Conservation (phyloP, 1,140 invertebrate genomes). For the Belonocnema kinseyi region DNA sequence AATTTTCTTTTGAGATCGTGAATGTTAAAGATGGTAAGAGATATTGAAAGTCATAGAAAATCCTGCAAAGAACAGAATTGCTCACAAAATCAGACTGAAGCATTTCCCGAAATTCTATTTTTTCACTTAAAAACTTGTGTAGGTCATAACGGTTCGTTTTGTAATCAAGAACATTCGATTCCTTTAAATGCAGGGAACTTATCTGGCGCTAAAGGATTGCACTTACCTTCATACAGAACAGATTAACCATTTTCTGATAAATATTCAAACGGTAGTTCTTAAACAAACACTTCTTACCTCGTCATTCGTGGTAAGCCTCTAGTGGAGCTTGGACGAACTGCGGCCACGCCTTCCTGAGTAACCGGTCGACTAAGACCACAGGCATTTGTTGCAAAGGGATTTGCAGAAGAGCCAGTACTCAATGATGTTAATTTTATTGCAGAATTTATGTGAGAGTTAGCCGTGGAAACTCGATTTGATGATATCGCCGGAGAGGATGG, state of each 20-base stretch:
- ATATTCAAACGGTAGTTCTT: no score
- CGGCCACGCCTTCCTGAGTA: conserved; percentile 88
- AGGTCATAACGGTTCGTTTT: no score
- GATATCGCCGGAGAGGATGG: conserved; percentile 60
- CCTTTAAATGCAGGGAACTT: no score
- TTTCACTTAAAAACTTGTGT: no score
- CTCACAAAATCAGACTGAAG: no score
- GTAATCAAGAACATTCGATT: no score
- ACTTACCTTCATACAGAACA: conserved; percentile 12
- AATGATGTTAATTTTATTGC: conserved; percentile 49
- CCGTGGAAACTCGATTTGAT: conserved; percentile 53
- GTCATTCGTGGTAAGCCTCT: conserved; percentile 73
- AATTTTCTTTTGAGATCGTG: no score
- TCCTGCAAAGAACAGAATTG: no score
- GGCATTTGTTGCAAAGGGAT: conserved; percentile 49
- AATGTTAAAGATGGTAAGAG: no score
- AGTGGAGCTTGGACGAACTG: conserved; percentile 82
- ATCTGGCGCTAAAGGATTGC: no score
- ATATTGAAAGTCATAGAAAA: no score
- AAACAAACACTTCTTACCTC: conserved; percentile 51
- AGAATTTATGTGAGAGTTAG: conserved; percentile 52
- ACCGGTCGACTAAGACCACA: conserved; percentile 83
- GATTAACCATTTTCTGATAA: conserved; percentile 2
- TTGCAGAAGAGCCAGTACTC: conserved; percentile 56
- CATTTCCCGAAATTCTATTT: no score